Evolutionary conservation across 2,888 invertebrate genomes (phyloP), one percentile per base, ranked within the genome.

Genomic region (Rhimphoctona megacephalus): DNA sequence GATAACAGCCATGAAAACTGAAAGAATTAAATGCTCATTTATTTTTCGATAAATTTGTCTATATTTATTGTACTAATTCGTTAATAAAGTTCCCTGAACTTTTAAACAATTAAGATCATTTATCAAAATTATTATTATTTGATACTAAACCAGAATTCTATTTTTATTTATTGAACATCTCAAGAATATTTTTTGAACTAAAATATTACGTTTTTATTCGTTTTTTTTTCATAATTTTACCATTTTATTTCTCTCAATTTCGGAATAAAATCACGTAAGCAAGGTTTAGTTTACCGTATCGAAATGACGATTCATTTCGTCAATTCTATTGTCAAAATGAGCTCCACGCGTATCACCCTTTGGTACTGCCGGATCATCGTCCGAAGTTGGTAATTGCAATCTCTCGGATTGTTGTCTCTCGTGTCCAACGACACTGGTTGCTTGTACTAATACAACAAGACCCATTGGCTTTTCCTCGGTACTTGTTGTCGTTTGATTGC

Each of bases 341-440:
- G 96, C 96, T 74, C 97, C 96, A 90, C 97, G 95, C 0, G 97
- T 97, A 89, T 96, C 96, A 90, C 96, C 96, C 77, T 95, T 95
- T 54, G 95, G 94, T 80, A 96, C 93, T 85, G 95, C 95, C 81
- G 95, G 95, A 91, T 97, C 97, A 43, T 96, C 96, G 61, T 96
- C 96, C 57, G 95, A 96, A 0, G 97, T 96, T 0, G 96, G 97
- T 81, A 96, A 94, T 64, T 94, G 92, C 11, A 96, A 95, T 74
- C 96, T 95, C 89, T 96, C 96, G 5, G 95, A 90, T 90, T 95
- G 95, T 77, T 95, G 94, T 73, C 96, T 95, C 85, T 96, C 96
- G 95, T 97, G 97, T 0, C 98, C 98, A 83, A 98, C 96, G 88
- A 98, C 98, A 90, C 98, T 98, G 67, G 98, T 98, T 36, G 98